Conservation (phyloP, 2,797 vertebrate species). For the Semotilus atromaculatus region DNA sequence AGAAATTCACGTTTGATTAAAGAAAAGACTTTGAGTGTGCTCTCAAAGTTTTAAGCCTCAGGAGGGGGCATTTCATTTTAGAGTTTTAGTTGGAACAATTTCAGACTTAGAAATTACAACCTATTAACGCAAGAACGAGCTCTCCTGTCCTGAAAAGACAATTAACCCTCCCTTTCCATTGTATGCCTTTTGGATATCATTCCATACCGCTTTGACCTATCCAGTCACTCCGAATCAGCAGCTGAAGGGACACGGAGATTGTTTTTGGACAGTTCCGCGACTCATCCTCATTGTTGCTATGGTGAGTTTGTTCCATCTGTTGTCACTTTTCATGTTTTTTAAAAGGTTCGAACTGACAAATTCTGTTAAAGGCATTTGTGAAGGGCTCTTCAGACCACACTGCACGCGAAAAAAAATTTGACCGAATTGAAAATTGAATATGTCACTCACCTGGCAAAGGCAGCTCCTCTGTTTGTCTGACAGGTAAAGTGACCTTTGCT, state of each 20-base stretch:
- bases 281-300: constrained; percentile 37
- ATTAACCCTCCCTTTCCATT: not conserved
- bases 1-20: too few relatives aligned
- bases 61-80: not conserved
- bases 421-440: constrained; percentile 53
- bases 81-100: not conserved
- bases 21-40: too few relatives aligned
- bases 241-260: not conserved
- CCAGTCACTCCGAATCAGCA: constrained; percentile 17
- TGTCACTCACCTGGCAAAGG: constrained; percentile 51
- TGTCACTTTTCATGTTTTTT: constrained; percentile 42
- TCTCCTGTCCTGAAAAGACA: not conserved
- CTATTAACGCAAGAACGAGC: not conserved
- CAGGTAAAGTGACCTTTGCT: constrained; percentile 44
- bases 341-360: constrained; percentile 43
- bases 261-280: constrained; percentile 33
- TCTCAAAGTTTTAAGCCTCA: not conserved
- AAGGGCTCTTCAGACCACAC: constrained; percentile 45
- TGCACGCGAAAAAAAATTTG: constrained; percentile 31
- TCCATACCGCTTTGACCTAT: constrained; percentile 18
- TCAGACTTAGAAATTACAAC: not conserved
- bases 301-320: constrained; percentile 17
- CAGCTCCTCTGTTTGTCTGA: constrained; percentile 45
- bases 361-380: constrained; percentile 41
- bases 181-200: not conserved